Conservation (phyloP, 2,797 vertebrate species). For the Alectoris magna region DNA sequence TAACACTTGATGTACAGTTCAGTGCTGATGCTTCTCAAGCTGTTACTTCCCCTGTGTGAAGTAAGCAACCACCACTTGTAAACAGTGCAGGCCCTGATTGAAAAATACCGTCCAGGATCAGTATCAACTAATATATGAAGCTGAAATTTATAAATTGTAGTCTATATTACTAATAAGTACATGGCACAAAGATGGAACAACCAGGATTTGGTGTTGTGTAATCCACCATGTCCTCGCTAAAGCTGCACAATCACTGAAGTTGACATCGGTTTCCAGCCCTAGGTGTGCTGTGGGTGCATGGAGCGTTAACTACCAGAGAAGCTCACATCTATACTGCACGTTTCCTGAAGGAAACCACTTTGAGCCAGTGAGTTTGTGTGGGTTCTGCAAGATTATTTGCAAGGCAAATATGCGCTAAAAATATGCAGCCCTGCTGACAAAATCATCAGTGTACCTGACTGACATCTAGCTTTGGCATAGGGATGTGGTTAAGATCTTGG, state of each 20-base stretch:
- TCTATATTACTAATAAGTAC: not conserved
- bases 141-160: not conserved
- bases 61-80: not conserved
- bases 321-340: not conserved
- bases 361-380: not conserved
- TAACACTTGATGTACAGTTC: not conserved
- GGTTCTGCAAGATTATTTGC: not conserved
- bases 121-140: not conserved
- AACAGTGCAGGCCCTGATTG: not conserved
- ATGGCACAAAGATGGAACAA: not conserved
- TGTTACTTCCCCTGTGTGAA: not conserved
- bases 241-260: not conserved
- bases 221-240: not conserved
- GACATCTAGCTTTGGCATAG: not conserved
- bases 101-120: not conserved
- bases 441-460: not conserved
- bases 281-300: accelerated
- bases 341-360: not conserved
- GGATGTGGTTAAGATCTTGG: not conserved
- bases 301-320: not conserved
- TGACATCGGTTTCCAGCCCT: not conserved
- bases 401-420: not conserved
- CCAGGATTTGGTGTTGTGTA: not conserved
- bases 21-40: not conserved
- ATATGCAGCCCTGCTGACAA: not conserved